Evolutionary conservation across 2,888 invertebrate species (phyloP), one percentile per base, ranked within the genome.

Genomic region (Catonia carolina): DNA sequence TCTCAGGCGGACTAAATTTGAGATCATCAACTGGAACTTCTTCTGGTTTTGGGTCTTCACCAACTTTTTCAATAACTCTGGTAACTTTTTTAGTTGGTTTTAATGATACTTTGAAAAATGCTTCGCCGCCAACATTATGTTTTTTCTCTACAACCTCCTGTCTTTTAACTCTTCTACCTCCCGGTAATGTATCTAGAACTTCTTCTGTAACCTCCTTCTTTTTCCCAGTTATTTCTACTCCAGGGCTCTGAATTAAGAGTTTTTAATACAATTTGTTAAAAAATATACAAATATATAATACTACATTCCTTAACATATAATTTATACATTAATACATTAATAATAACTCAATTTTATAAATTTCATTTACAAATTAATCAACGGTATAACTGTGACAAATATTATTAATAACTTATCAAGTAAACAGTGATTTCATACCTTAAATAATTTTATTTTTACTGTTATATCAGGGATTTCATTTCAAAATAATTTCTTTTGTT

Each of bases 11-110:
- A 27, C 23, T 37, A 23, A 42, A 47, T 56, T 56, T 47, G 23
- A 27, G n/a, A 31, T 35, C 47, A 31, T 54, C 37, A 17, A 18
- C 18, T 18, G 2, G 35, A 10, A 20, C 17, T 7, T 54, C 37
- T 33, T 33, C 23, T 23, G 27, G 14, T 12, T 31, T 47, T n/a
- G 18, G 62, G 61, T 69, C 69, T 69, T 72, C 72, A 17, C 61
- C 53, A 8, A 61, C 64, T 31, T 69, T 61, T 35, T 67, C 71
- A 67, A 61, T 61, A 2, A 53, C 22, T 39, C 27, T 48, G 4
- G 12, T 42, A 35, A 56, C 56, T 45, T 56, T 56, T 14, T 31
- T 42, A 12, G 36, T 50, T 18, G 51, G 45, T 52, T 56, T 56
- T 20, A 56, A 36, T 14, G 50, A 27, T 33, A 42, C 36, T 56